Evolutionary conservation across 2,797 vertebrate genomes (phyloP).

Genomic region (Sebastiscus albofasciatus): DNA sequence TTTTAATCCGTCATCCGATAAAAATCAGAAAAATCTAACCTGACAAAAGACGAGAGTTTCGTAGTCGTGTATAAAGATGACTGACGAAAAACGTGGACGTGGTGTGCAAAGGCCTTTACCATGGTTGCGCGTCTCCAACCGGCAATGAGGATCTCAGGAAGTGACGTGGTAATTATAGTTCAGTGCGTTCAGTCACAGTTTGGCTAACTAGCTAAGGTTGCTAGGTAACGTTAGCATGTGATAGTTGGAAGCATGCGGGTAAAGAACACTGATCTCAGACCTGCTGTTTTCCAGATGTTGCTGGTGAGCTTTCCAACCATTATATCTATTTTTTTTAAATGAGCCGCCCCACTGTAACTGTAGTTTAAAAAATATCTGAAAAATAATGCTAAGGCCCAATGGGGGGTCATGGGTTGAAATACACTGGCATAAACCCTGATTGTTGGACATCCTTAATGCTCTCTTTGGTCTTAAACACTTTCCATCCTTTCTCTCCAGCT

Average conservation of each 20-base stretch:
- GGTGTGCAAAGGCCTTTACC: too few relatives aligned
- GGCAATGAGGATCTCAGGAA: too few relatives aligned
- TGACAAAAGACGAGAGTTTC: too few relatives aligned
- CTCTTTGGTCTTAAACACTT: not conserved
- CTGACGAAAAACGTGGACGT: too few relatives aligned
- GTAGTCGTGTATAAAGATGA: too few relatives aligned
- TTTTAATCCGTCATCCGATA: too few relatives aligned
- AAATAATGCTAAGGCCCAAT: accelerated
- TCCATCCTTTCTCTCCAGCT: not conserved
- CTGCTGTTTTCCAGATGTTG: not conserved
- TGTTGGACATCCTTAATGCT: not conserved
- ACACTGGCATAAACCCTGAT: not conserved
- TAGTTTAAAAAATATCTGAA: not conserved
- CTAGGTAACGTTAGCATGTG: not conserved
- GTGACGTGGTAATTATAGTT: too few relatives aligned
- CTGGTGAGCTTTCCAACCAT: not conserved
- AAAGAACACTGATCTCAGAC: not conserved
- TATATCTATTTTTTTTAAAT: not conserved
- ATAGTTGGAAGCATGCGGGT: not conserved
- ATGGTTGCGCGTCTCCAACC: too few relatives aligned
- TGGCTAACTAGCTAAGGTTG: not conserved
- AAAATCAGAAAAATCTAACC: too few relatives aligned
- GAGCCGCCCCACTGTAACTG: not conserved
- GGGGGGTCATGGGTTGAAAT: not conserved
- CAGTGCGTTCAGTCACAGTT: not conserved